Evolutionary conservation across 2,113 vertebrate species (phyloP), one percentile per base, ranked within the genome.

Genomic region (Mastomys natalensis): DNA sequence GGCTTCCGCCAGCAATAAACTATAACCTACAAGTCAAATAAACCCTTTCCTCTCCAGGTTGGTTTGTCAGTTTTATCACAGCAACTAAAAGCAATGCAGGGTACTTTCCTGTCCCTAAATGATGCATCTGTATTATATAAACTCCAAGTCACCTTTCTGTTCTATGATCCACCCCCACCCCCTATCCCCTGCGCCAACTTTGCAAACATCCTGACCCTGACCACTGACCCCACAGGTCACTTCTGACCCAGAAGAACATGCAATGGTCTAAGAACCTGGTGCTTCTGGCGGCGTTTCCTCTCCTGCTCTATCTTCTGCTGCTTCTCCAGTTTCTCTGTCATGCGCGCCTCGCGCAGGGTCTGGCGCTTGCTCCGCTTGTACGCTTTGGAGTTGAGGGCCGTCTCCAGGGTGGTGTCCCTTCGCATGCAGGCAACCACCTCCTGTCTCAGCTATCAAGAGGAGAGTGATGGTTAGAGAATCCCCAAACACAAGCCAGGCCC

Each of bases 281-380:
- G 99, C 95, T 99, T 99, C 98, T 99, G 99, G n/a, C 99, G 97
- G 6, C 99, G 99, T 80, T 99, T 99, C 95, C 99, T 99, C 95
- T 99, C 99, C 96, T 99, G 99, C 73, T 99, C 99, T 0, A 99
- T 99, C 98, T 99, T 99, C 98, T 99, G 99, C 98, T 99, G 99
- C 92, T 99, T 99, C 98, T 99, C 99, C 94, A 99, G 99, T 77
- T 99, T 99, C 98, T 99, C 99, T 0, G 99, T 99, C 99, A 99
- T 99, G 73, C 99, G 99, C 0, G 99, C 99, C 96, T 99, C 99
- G 53, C 99, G 98, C 95, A 99, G 98, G 0, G 99, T 99, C 98
- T 99, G 99, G 15, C 99, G 98, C 97, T 99, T 99, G 98, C 99
- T 99, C 93, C 99, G 98, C 55, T 99, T 99, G 98, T 99, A 99